These are phyloP conservation scores for mouse (Mus musculus) DNA, from an alignment of 2,113 vertebrate genomes.

Conservation along the genomic window DNA sequence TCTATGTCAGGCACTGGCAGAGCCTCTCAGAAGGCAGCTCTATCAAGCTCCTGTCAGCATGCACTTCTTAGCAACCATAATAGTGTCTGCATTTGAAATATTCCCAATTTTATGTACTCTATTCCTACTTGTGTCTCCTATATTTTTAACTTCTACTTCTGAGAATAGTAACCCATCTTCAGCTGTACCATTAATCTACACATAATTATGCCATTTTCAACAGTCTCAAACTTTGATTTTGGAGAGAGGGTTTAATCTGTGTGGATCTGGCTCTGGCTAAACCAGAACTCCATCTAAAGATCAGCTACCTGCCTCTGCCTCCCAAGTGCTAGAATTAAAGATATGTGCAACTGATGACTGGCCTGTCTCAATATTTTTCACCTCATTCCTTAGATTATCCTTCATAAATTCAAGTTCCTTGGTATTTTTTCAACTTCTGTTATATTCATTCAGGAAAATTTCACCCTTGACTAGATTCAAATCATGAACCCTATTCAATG, in stretches of 20 bases:
- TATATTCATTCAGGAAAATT: neutral
- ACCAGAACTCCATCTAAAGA: neutral
- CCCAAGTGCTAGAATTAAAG: neutral
- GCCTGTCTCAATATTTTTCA: neutral
- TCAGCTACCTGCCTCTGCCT: neutral
- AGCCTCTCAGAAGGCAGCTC: no score
- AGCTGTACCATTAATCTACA: neutral
- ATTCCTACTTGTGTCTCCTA: neutral
- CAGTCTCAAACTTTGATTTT: neutral
- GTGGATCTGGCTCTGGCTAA: neutral
- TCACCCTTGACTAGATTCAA: conserved; percentile 3
- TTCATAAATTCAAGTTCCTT: neutral
- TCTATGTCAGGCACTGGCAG: no score
- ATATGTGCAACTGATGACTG: neutral
- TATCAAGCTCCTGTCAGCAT: no score
- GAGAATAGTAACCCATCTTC: neutral
- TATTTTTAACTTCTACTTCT: conserved; percentile 1
- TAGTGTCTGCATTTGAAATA: neutral
- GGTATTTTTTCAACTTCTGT: neutral
- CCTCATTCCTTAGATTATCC: neutral
- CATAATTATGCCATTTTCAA: neutral
- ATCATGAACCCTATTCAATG: neutral
- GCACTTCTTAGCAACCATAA: no score
- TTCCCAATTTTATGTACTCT: neutral
- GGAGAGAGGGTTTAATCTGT: neutral